Base-by-base conservation (phyloP, 2,797 vertebrate genomes). In the Poecile montanus region DNA sequence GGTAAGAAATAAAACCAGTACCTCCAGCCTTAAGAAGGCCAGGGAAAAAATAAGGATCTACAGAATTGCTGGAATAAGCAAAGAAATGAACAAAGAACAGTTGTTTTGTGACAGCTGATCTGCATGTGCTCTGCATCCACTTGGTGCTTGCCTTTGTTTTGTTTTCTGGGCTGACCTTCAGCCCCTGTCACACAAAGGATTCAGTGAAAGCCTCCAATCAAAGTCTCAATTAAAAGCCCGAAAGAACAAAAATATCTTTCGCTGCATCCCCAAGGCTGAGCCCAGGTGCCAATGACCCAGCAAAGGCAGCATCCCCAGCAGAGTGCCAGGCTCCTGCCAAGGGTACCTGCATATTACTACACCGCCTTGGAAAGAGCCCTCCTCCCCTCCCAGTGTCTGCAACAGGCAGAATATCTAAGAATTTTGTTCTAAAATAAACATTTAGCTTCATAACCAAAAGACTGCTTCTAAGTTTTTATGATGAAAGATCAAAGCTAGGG, bases 71-170 rank as follows among this genome's bases (percentile, higher is more conserved):
- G 65, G 58, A 94, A 85, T 66, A 77, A 77, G 47, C 47, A 44
- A 88, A 85, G 47, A 63, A 54, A 48, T 6, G 68, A 93, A 87
- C 82, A 93, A 89, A 88, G 65, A 50, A 68, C n/a, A 81, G 87
- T 75, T 92, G 78, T 77, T 89, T 60, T 27, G 30, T 40, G 58
- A 78, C 72, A 47, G 82, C 62, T 21, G 7, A 93, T 75, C 45
- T 81, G 73, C 82, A 90, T 86, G 94, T 85, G 80, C 76, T 84
- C 85, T 65, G 78, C 86, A 91, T 83, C 34, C 51, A 85, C 71
- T 77, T 18, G 32, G 54, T 72, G 61, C 63, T 32, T 38, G 85
- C 78, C 76, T 93, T 88, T 87, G 85, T 91, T 92, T 95, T 90
- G 73, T 93, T 88, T 93, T 90, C 61, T 51, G 76, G 68, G 70